Percentiles rank a stretch among this genome's conserved stretches.
Conservation (phyloP, 1,140 invertebrate species). For the Drosophila watanabei region DNA sequence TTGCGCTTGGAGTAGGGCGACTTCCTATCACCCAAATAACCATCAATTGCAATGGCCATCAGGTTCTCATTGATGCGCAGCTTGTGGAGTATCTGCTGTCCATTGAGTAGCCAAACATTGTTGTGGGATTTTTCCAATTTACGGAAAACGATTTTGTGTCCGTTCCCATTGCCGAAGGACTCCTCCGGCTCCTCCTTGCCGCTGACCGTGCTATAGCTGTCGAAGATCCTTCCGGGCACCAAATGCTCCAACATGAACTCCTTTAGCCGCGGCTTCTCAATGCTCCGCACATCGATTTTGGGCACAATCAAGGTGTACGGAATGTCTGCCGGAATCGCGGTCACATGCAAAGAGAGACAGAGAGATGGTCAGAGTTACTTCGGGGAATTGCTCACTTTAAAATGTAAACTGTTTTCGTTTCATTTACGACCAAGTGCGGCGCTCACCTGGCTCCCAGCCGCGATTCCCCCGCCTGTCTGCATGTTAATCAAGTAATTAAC, state of each 20-base stretch:
- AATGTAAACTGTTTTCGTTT: conserved; percentile 64
- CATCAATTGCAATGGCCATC: conserved; percentile 84
- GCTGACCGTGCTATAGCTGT: conserved; percentile 82
- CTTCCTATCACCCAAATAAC: conserved; percentile 84
- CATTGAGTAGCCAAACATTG: conserved; percentile 85
- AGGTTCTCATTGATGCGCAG: conserved; percentile 82
- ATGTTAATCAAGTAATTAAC: conserved; percentile 65
- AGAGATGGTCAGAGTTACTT: conserved; percentile 6
- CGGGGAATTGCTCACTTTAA: conserved; percentile 57
- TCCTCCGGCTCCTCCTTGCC: conserved; percentile 75
- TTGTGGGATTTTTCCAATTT: conserved; percentile 87
- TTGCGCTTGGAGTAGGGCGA: conserved; percentile 85
- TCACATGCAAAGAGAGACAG: conserved; percentile 11
- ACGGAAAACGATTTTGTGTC: conserved; percentile 85
- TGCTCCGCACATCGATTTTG: conserved; percentile 86
- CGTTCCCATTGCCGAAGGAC: conserved; percentile 81
- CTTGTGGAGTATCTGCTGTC: conserved; percentile 83
- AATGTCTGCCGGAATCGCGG: conserved; percentile 85
- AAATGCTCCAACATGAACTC: conserved; percentile 88
- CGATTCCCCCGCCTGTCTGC: conserved; percentile 35
- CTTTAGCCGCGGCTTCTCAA: conserved; percentile 86
- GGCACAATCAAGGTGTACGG: conserved; percentile 88
- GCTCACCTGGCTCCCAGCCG: conserved; percentile 26
- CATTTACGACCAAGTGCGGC: conserved; percentile 38
- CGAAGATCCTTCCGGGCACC: conserved; percentile 86